phyloP scores from a whole-genome alignment of 2,888 invertebrate genomes.

The Notodonta ziczac region DNA sequence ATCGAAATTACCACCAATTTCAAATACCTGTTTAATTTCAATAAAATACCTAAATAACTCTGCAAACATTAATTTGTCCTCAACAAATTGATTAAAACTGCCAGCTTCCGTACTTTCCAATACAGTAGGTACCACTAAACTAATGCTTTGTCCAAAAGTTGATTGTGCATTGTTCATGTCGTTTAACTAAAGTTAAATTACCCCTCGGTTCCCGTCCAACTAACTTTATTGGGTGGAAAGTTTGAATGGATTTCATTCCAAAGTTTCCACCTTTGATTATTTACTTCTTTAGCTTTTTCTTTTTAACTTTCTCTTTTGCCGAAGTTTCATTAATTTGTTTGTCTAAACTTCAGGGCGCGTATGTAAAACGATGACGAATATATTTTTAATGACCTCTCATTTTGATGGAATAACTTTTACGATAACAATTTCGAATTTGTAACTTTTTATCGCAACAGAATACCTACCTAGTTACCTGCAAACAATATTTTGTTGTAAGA shows the following conservation, averaged over 20 bases:
- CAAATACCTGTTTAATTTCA: no score
- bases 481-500: background rate
- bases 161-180: constrained; percentile 36
- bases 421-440: constrained; percentile 13
- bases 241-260: constrained; percentile 68
- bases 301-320: constrained; percentile 58
- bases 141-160: constrained; percentile 8
- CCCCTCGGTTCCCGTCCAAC: constrained; percentile 44
- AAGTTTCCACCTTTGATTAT: constrained; percentile 70
- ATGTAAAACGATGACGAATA: constrained; percentile 18
- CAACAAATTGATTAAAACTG: background rate
- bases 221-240: constrained; percentile 63
- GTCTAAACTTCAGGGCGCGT: constrained; percentile 25
- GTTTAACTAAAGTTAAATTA: constrained; percentile 59
- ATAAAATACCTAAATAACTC: no score
- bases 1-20: no score
- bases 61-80: no score
- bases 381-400: constrained; percentile 27
- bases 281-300: constrained; percentile 64
- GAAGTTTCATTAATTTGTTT: constrained; percentile 59
- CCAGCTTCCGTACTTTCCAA: background rate
- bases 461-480: background rate
- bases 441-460: background rate
- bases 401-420: constrained; percentile 31
- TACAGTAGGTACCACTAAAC: background rate